phyloP scores from a whole-genome alignment of 1,140 invertebrate genomes.

The Drosophila lowei region DNA sequence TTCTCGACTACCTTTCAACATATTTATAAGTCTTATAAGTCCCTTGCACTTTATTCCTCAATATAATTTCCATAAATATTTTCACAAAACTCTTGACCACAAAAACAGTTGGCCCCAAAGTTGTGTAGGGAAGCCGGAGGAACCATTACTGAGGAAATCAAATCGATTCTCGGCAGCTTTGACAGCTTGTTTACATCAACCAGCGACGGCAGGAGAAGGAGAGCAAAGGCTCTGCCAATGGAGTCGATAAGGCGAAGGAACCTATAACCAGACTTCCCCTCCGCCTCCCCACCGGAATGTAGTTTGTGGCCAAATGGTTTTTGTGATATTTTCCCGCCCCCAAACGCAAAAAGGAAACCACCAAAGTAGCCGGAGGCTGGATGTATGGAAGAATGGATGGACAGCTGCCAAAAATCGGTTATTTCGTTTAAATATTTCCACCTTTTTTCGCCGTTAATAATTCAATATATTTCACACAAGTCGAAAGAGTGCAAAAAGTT shows the following conservation, averaged over 20 bases:
- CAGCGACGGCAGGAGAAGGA: slow-evolving; percentile 10
- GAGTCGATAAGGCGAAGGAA: slow-evolving; percentile 12
- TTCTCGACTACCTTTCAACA: too few relatives aligned
- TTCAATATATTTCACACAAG: slow-evolving; percentile 66
- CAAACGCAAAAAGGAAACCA: slow-evolving; percentile 31
- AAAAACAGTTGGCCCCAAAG: not conserved
- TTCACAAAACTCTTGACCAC: not conserved
- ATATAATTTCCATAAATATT: not conserved
- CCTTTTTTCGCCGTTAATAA: slow-evolving; percentile 58
- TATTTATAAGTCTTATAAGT: too few relatives aligned
- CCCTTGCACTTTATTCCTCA: not conserved
- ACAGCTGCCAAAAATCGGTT: slow-evolving; percentile 29
- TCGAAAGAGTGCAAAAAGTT: slow-evolving; percentile 42
- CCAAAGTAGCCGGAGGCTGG: slow-evolving; percentile 42
- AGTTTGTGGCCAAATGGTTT: slow-evolving; percentile 61
- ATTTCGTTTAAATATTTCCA: slow-evolving; percentile 69
- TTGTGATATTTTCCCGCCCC: slow-evolving; percentile 34
- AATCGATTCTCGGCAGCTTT: slow-evolving; percentile 61
- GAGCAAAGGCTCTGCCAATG: slow-evolving; percentile 12
- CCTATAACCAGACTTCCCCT: slow-evolving; percentile 21
- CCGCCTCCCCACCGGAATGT: slow-evolving; percentile 23
- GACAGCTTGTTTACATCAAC: slow-evolving; percentile 76
- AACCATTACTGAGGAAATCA: slow-evolving; percentile 52
- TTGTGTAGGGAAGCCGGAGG: slow-evolving; percentile 7
- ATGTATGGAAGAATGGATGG: slow-evolving; percentile 1